Evolutionary conservation across 2,797 vertebrate genomes (phyloP), one percentile per base, ranked within the genome.

Genomic region (Stomatorhinus walkeri): DNA sequence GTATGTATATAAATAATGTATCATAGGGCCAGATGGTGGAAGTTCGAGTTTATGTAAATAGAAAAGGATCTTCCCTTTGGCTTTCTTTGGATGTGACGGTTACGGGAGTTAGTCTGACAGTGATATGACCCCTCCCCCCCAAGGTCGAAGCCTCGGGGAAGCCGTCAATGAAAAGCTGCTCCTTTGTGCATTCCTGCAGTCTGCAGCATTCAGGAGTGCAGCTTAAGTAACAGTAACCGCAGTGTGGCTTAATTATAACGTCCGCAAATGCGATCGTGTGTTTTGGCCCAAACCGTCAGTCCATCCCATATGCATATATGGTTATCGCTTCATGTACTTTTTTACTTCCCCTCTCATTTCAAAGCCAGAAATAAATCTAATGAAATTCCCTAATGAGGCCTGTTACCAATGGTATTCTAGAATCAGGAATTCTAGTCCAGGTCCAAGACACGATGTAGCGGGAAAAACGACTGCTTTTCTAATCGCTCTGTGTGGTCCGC

Each of bases 1-100:
- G 43, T 84, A 84, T 49, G 48, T 84, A 84, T 84, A 51, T 84
- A 84, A 84, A 84, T 84, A 84, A 84, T 5, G 48, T 84, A 84
- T 51, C 51, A 24, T 48, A 84, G 24, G 4, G n/a, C 81, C 72
- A 79, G 72, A 46, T 46, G 36, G 72, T 46, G 40, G 40, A n/a
- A 46, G 72, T n/a, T 72, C 4, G 64, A 72, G 28, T 72, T 36
- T 36, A 72, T 72, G 64, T 72, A 72, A 79, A 84, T 46, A 24
- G 9, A 48, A 51, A 24, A 48, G 48, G 22, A 84, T 24, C 19
- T 12, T 48, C 48, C 19, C n/a, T 84, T 84, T 14, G 43, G 46
- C 19, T 84, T 48, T 51, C n/a, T 84, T 84, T 84, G 79, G 79
- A 83, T 8, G 64, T 72, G 72, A 43, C 16, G 19, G 36, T 43